Base-by-base conservation (phyloP, 35 echinoderm and acorn worm genomes). In the Apostichopus japonicus region DNA sequence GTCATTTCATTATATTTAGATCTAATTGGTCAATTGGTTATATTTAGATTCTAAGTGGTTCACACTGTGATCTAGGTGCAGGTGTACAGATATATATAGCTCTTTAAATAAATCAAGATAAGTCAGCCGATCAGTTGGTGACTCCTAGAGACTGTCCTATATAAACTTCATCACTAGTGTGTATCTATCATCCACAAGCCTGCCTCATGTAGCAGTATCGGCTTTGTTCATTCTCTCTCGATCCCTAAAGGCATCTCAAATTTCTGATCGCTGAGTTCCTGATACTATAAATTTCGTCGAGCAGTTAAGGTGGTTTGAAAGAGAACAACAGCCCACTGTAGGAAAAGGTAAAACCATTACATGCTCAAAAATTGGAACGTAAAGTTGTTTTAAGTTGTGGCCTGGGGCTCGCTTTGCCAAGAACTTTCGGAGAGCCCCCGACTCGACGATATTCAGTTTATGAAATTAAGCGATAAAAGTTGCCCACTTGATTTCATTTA, bases 311-410 rank as follows among this genome's bases (percentile, higher is more conserved):
- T 9, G 57, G 57, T 59, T 59, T 59, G 6, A 59, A 59, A 13
- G 57, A 59, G 57, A 59, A 59, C 57, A 59, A 59, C 57, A 80
- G 25, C 25, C 54, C 22, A 24, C 77, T 0, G 27, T 33, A 33
- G 10, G n/a, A 79, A 24, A 79, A 79, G 77, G 27, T 33, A 53
- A 80, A 80, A 80, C 54, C 78, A 80, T 80, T 80, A 7, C 27
- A 80, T 80, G 78, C 78, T 80, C 25, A 11, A 80, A 33, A 80
- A 80, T 80, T 80, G 78, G 25, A 80, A 80, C 78, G 51, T 80
- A 78, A 78, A 27, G 27, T 53, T 80, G 78, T 80, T 80, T 80
- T 33, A 80, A 44, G 10, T 15, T 53, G 23, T 53, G 3, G 78
- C 27, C 25, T 17, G 25, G 11, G 78, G 51, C 27, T 24, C 5